These are phyloP conservation scores for Camponotus vicinus DNA, from an alignment of 1,140 invertebrate genomes.

Conservation along the genomic window DNA sequence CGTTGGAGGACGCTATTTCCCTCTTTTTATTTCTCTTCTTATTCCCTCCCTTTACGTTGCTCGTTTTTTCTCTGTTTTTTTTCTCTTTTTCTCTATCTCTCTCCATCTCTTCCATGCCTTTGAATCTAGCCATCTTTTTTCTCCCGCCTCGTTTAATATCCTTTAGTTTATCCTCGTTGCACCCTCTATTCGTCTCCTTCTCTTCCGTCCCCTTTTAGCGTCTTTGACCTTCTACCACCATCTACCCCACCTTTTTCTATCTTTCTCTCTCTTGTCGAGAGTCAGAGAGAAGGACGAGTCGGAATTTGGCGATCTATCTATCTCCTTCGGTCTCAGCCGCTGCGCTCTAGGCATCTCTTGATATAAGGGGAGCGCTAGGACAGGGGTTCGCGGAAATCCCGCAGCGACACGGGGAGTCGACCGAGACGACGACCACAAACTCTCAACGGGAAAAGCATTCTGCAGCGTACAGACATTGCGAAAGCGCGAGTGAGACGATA, in stretches of 20 bases:
- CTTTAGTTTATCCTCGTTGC: slow-evolving; percentile 16
- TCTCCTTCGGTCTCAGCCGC: slow-evolving; percentile 20
- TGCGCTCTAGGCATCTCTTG: slow-evolving; percentile 72
- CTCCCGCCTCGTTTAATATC: slow-evolving; percentile 48
- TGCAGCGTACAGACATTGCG: neutral
- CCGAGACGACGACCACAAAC: slow-evolving; percentile 67
- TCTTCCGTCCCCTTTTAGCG: slow-evolving; percentile 10
- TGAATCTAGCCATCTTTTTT: slow-evolving; percentile 17
- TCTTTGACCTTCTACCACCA: slow-evolving; percentile 32
- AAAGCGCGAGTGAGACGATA: neutral
- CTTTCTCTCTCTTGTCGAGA: neutral
- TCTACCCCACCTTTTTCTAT: neutral
- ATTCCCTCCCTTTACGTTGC: neutral
- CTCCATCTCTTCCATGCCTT: slow-evolving; percentile 2
- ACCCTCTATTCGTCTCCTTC: neutral
- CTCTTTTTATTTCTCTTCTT: neutral
- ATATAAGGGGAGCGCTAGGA: slow-evolving; percentile 76
- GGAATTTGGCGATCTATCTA: slow-evolving; percentile 48
- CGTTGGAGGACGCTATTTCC: slow-evolving; percentile 74
- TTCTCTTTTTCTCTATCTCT: slow-evolving; percentile 13
- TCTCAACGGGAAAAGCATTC: slow-evolving; percentile 58
- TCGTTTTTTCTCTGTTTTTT: neutral
- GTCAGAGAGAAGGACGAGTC: slow-evolving; percentile 21
- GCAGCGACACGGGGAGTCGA: slow-evolving; percentile 63
- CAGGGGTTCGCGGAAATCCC: slow-evolving; percentile 78